Percentiles rank a stretch among this genome's conserved stretches.
phyloP scores from a whole-genome alignment of 2,113 vertebrate species.

The Grallaria varia region DNA sequence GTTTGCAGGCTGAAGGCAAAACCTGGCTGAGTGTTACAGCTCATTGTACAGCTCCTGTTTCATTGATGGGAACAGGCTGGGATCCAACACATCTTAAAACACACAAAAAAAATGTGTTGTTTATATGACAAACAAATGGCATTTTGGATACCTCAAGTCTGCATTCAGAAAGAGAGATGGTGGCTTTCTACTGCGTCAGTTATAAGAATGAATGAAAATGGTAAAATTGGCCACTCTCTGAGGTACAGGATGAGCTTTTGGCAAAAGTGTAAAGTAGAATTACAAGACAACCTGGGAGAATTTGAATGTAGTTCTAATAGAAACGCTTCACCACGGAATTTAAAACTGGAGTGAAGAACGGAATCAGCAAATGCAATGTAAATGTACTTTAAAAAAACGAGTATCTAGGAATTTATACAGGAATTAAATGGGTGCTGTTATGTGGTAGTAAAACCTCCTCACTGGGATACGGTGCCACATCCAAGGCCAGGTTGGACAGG shows the following conservation, averaged over 20 bases:
- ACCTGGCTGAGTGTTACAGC: background rate
- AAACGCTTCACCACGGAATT: accelerated
- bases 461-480: accelerated
- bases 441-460: background rate
- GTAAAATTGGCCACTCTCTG: background rate
- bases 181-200: background rate
- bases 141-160: background rate
- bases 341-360: background rate
- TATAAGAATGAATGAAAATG: background rate
- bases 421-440: background rate
- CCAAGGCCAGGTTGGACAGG: background rate
- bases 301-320: background rate
- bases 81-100: background rate
- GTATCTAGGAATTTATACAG: background rate
- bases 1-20: slow-evolving; percentile 52
- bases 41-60: background rate
- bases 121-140: background rate
- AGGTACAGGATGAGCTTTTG: background rate
- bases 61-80: background rate
- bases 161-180: background rate
- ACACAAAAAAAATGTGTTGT: background rate
- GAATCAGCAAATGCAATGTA: background rate
- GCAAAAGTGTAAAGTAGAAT: background rate
- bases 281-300: background rate
- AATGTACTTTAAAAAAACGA: background rate